phyloP scores from a whole-genome alignment of 1,140 invertebrate species.

The Drosophila ogumai region DNA sequence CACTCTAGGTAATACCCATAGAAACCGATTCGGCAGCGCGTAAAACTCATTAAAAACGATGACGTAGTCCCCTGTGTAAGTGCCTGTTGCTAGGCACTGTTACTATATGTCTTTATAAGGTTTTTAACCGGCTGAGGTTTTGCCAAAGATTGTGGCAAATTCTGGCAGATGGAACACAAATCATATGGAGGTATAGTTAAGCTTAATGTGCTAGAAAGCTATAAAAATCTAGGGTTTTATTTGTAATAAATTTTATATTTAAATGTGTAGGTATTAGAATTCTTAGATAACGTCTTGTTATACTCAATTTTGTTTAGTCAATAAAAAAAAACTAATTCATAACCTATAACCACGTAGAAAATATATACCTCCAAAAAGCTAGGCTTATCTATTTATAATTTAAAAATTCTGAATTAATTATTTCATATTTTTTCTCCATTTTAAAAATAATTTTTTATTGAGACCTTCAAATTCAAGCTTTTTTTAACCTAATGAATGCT shows the following conservation, averaged over 20 bases:
- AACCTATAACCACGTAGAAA: background rate
- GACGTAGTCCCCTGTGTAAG: conserved; percentile 29
- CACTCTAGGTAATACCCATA: conserved; percentile 53
- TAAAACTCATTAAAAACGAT: conserved; percentile 29
- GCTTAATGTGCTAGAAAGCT: background rate
- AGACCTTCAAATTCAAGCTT: background rate
- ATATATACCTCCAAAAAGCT: background rate
- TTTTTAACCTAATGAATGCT: background rate
- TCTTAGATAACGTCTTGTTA: background rate
- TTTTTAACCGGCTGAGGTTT: background rate
- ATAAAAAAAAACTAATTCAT: too few species aligned
- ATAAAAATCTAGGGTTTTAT: too few species aligned
- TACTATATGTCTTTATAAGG: background rate
- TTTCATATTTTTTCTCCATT: background rate
- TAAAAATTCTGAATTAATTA: background rate
- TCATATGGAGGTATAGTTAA: background rate
- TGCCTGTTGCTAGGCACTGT: conserved; percentile 40
- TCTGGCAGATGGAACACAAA: conserved; percentile 2
- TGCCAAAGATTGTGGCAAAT: conserved; percentile 8
- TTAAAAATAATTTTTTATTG: background rate
- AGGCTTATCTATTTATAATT: background rate
- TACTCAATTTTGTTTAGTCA: background rate
- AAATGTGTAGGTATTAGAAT: background rate
- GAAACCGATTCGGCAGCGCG: conserved; percentile 35
- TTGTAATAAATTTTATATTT: background rate